Conservation (phyloP, 1,140 invertebrate genomes). For the Ostrea edulis region DNA sequence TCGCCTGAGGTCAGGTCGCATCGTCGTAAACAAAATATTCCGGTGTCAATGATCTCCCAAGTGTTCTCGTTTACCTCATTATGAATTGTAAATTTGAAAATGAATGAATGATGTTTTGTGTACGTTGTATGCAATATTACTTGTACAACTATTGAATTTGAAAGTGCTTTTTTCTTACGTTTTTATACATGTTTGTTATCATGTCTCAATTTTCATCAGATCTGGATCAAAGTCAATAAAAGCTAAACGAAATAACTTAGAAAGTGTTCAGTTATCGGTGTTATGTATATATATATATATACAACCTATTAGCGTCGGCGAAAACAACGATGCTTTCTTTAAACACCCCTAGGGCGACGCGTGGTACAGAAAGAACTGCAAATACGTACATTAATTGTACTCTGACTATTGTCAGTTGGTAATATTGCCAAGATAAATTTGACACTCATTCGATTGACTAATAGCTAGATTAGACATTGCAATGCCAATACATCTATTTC, state of each 20-base stretch:
- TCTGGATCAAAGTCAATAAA: not conserved
- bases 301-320: not conserved
- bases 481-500: no score
- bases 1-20: slow-evolving; percentile 1
- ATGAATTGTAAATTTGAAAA: not conserved
- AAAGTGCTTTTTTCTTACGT: slow-evolving; percentile 4
- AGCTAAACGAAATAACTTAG: not conserved
- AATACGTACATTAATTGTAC: no score
- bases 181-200: not conserved
- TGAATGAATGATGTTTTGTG: no score
- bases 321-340: not conserved
- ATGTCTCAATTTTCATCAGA: not conserved
- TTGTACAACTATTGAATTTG: not conserved
- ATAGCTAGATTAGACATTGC: no score
- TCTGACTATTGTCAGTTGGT: no score
- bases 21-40: slow-evolving; percentile 24
- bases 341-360: no score
- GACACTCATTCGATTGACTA: no score
- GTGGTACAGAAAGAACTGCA: no score
- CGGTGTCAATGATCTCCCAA: slow-evolving; percentile 21
- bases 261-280: no score
- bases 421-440: no score
- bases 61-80: slow-evolving; percentile 25
- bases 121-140: no score
- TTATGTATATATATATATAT: no score